Base-by-base conservation (phyloP, 2,113 vertebrate species). In the Falcunculus frontatus region DNA sequence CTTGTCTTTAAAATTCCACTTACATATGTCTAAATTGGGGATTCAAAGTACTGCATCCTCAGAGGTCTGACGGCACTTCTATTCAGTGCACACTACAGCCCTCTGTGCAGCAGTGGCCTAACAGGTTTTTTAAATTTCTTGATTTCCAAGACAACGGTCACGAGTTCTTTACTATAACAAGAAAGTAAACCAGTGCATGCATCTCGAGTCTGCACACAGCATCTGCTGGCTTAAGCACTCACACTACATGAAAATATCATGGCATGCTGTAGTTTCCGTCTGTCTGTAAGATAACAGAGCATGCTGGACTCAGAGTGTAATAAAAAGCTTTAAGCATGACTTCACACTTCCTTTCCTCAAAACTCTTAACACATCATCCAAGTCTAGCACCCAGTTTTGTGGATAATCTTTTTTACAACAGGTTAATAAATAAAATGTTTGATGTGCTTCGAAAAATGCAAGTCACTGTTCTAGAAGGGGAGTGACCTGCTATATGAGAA, bases 351-450 rank as follows among this genome's bases (percentile, higher is more conserved):
- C 89, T 37, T 26, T 84, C 84, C 70, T 76, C 63, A 93, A 69
- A 89, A 76, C 35, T 67, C 10, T 0, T 72, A 80, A 50, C 87
- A 73, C 55, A 41, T 44, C 55, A 65, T 12, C 46, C 53, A 83
- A 49, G 70, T 29, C 70, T 42, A 85, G 46, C 67, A 55, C 44
- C 56, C 53, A 27, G 52, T 56, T 93, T 70, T 74, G 53, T 10
- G 42, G 55, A 79, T 68, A 79, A 88, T 49, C 44, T 64, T 82
- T 90, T 95, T 93, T 23, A 75, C 77, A 94, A 72, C 57, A 60
- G n/a, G 32, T 86, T 90, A 96, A 90, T 89, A 73, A 80, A 93
- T 47, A 32, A 77, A n/a, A 87, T n/a, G 75, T 52, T 57, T 73
- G 33, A 80, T 55, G 67, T 55, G 52, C 65, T 79, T 33, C 25